Evolutionary conservation across 2,888 invertebrate genomes (phyloP).

Genomic region (Apeira syringaria): DNA sequence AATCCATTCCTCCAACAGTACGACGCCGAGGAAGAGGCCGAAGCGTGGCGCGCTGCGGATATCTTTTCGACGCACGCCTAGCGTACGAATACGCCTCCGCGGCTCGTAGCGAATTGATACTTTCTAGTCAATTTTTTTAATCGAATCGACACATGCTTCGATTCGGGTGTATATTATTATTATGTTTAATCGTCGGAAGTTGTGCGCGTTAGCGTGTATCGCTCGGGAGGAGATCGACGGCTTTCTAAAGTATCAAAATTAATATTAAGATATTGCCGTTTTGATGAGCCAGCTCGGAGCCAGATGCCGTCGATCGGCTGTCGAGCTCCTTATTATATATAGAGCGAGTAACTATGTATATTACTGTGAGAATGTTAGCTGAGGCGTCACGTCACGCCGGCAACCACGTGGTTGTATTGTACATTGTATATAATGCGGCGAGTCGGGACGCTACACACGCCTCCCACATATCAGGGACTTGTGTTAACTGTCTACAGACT

Average conservation of each 20-base stretch:
- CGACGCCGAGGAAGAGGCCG: constrained; percentile 76
- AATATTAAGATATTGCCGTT: not conserved
- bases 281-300: not conserved
- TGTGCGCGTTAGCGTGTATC: constrained; percentile 65
- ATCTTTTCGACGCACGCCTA: constrained; percentile 80
- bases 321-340: constrained; percentile 69
- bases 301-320: constrained; percentile 12
- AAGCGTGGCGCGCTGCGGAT: constrained; percentile 75
- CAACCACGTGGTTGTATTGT: constrained; percentile 75
- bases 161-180: constrained; percentile 79
- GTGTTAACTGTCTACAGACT: constrained; percentile 63
- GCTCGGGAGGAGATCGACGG: constrained; percentile 9
- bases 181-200: constrained; percentile 46
- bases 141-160: constrained; percentile 75
- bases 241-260: not conserved
- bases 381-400: constrained; percentile 67
- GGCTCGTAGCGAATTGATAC: constrained; percentile 74
- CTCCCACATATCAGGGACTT: constrained; percentile 81
- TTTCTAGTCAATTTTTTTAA: constrained; percentile 82
- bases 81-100: constrained; percentile 31
- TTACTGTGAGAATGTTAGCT: constrained; percentile 78
- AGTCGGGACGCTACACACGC: constrained; percentile 73
- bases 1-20: constrained; percentile 85
- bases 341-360: constrained; percentile 79
- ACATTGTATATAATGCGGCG: constrained; percentile 78